phyloP scores from a whole-genome alignment of 2,113 vertebrate genomes.

The Actinemys pallida region DNA sequence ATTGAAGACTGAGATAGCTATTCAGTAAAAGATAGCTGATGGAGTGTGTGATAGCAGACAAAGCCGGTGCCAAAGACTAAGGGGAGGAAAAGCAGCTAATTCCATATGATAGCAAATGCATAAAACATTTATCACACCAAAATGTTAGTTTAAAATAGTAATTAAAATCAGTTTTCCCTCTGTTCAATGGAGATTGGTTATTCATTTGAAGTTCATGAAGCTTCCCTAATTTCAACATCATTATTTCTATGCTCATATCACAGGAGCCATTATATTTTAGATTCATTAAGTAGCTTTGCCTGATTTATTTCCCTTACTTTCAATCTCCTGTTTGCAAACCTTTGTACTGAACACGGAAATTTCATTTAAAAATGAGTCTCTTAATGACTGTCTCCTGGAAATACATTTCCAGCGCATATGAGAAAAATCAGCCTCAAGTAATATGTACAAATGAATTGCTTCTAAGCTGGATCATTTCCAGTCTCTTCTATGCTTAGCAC shows the following conservation, averaged over 20 bases:
- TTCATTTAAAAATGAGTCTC: slow-evolving; percentile 47
- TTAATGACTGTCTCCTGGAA: slow-evolving; percentile 48
- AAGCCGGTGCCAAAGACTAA: background rate
- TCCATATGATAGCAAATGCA: slow-evolving; percentile 53
- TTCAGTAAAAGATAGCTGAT: background rate
- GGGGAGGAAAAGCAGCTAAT: slow-evolving; percentile 20
- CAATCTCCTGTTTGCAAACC: slow-evolving; percentile 50
- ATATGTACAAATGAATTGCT: slow-evolving; percentile 31
- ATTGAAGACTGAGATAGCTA: slow-evolving; percentile 20
- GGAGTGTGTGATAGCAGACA: slow-evolving; percentile 30
- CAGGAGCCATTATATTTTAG: slow-evolving; percentile 59
- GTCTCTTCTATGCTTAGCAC: slow-evolving; percentile 24
- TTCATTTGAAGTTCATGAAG: slow-evolving; percentile 68
- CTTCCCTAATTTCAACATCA: slow-evolving; percentile 68
- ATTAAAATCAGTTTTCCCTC: slow-evolving; percentile 65
- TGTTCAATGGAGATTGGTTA: slow-evolving; percentile 50
- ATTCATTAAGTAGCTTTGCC: slow-evolving; percentile 32
- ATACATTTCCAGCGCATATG: background rate
- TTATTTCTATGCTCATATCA: slow-evolving; percentile 53
- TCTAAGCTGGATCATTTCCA: slow-evolving; percentile 14
- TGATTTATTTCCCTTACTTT: slow-evolving; percentile 43
- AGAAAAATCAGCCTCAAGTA: slow-evolving; percentile 20
- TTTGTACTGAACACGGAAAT: background rate
- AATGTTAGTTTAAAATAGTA: slow-evolving; percentile 71
- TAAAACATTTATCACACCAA: slow-evolving; percentile 61